Evolutionary conservation across 2,797 vertebrate species (phyloP), one percentile per base, ranked within the genome.

Genomic region (Kryptopterus vitreolus): DNA sequence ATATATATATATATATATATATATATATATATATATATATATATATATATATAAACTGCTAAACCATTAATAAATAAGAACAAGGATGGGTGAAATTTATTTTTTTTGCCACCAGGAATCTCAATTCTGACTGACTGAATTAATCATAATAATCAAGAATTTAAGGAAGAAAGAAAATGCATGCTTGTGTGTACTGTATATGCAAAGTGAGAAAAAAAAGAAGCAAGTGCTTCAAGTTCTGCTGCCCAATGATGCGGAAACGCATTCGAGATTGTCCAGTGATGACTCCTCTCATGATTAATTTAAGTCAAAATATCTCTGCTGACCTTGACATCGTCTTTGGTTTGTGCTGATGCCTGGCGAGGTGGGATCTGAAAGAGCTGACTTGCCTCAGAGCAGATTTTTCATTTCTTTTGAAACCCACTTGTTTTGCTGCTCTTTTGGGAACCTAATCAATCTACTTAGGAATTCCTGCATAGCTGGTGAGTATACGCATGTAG

Each of bases 261-360:
- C 85, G 87, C 87, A 88, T 89, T 88, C 13, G 84, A 88, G 86
- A 86, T 90, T 89, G 88, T 91, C 87, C 85, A 87, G 82, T 86
- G 89, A 92, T 90, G 91, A 90, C 88, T 90, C 87, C 73, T 87
- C 89, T 92, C 91, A 92, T 93, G 91, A 93, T 93, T 93, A 92
- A 93, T 93, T 92, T 91, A 91, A 88, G 90, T 87, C 82, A 83
- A 89, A 87, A 84, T 82, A 59, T 90, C 91, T 92, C 90, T 86
- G 90, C 88, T 92, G 92, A 94, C 93, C 92, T 94, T 93, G 91
- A 91, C 87, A 91, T 89, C 82, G 16, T 90, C 87, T 88, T 87
- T 74, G 81, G 89, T 92, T 92, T 91, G 90, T 92, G 92, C 92
- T 93, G 92, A 93, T 93, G 91, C 88, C 87, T 84, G 53, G 90